Evolutionary conservation across 2,797 vertebrate genomes (phyloP).

Genomic region (Threskiornis aethiopicus): DNA sequence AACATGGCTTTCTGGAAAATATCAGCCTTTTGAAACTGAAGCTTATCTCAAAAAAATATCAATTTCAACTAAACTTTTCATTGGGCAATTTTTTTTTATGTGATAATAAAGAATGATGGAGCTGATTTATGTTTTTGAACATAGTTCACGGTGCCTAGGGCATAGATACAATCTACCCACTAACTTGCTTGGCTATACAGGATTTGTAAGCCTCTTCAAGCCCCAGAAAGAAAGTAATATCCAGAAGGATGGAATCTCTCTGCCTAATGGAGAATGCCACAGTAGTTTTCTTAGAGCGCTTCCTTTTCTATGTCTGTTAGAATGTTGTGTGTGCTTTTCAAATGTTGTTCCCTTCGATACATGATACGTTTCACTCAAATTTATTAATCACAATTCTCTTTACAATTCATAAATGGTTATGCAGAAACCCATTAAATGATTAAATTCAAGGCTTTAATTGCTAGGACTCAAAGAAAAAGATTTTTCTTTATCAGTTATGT

Average conservation of each 20-base stretch:
- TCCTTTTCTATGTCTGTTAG: neutral
- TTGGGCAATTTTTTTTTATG: neutral
- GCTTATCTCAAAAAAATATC: neutral
- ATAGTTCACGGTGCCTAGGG: neutral
- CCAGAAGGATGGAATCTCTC: neutral
- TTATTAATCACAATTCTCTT: neutral
- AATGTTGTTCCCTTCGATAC: neutral
- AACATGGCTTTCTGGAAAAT: neutral
- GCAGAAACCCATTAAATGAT: neutral
- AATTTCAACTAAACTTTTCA: neutral
- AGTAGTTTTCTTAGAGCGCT: neutral
- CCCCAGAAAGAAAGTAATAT: neutral
- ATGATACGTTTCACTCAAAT: neutral
- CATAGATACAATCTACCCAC: neutral
- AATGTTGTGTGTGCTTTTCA: neutral
- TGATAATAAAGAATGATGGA: neutral
- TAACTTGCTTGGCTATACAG: neutral
- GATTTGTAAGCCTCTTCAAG: neutral
- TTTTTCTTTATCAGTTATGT: neutral
- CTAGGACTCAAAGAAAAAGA: neutral
- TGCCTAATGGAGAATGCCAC: neutral
- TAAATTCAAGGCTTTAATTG: neutral
- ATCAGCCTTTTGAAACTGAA: neutral
- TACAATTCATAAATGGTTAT: neutral
- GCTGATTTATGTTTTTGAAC: constrained; percentile 17